A percentile compares a stretch with the other conserved stretches of the same genome.
Conservation (phyloP, 2,113 vertebrate genomes). For the Rissa tridactyla region DNA sequence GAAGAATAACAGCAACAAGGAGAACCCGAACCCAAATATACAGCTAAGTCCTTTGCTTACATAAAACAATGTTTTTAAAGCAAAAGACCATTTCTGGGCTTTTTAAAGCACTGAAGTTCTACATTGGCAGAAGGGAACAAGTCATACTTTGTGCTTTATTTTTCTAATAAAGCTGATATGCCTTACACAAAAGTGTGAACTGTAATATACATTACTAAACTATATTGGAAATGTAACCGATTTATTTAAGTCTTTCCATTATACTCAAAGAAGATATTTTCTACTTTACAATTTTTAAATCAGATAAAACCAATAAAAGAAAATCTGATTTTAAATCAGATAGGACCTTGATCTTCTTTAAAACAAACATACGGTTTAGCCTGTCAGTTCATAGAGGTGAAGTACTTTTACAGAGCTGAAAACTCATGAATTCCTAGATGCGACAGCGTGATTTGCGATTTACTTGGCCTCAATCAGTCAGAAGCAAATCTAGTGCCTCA, state of each 20-base stretch:
- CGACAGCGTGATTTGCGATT: background rate
- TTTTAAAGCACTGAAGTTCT: background rate
- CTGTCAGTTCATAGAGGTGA: background rate
- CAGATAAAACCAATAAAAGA: background rate
- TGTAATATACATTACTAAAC: background rate
- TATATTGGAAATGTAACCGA: background rate
- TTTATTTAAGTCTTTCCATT: background rate
- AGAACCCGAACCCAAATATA: background rate
- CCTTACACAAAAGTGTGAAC: background rate
- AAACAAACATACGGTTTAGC: background rate
- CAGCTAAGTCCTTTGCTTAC: background rate
- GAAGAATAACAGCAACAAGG: background rate
- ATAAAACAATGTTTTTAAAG: background rate
- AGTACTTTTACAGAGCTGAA: background rate
- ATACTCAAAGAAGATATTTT: background rate
- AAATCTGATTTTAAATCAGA: background rate
- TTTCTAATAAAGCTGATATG: background rate
- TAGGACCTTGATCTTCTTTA: background rate
- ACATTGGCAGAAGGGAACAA: background rate
- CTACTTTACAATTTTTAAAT: background rate
- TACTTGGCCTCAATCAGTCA: constrained; percentile 42
- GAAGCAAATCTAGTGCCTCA: background rate
- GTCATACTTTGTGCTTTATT: background rate
- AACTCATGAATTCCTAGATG: background rate
- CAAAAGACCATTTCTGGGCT: background rate